Evolutionary conservation across 2,797 vertebrate species (phyloP), one percentile per base, ranked within the genome.

Genomic region (Rhyacichthys aspro): DNA sequence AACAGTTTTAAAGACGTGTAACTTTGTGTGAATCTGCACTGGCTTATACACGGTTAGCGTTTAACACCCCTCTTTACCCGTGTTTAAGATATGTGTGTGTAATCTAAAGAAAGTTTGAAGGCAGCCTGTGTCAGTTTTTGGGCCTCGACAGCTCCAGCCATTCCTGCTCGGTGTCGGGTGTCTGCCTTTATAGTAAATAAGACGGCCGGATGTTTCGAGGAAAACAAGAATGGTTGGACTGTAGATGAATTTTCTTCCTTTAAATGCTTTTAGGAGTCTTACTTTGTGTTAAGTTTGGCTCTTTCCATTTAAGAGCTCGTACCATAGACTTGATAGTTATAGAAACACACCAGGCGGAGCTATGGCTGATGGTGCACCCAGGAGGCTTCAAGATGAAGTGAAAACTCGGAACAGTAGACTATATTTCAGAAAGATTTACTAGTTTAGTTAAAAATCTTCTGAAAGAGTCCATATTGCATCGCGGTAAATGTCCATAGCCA

Each of bases 81-180:
- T 32, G 14, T 3, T 11, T 36, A 3, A 28, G 19, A 8, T 44
- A 41, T 4, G 3, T 54, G 1, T 43, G 38, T 33, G 28, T 52
- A 43, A 45, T 47, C 60, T 14, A 54, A 49, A 11, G 18, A 28
- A 70, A 66, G 56, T 76, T 67, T 61, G 69, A 14, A 55, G 59
- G 10, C 56, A 76, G 82, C 53, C 70, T 67, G 42, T 50, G 62
- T 52, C 74, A 7, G 69, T 75, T 74, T 63, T 12, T 33, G 84
- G 89, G 90, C 91, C 91, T 89, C 81, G 42, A 64, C 80, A 18
- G 72, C 61, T 81, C 65, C 63, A 65, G 70, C 77, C 67, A 76
- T 76, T 76, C 71, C 79, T 82, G 68, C 70, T 79, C 56, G 88
- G 91, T 92, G 90, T 93, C 90, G 86, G 86, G 84, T 92, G 90